Evolutionary conservation across 1,140 invertebrate genomes (phyloP).

Genomic region (Euwallacea fornicatus): DNA sequence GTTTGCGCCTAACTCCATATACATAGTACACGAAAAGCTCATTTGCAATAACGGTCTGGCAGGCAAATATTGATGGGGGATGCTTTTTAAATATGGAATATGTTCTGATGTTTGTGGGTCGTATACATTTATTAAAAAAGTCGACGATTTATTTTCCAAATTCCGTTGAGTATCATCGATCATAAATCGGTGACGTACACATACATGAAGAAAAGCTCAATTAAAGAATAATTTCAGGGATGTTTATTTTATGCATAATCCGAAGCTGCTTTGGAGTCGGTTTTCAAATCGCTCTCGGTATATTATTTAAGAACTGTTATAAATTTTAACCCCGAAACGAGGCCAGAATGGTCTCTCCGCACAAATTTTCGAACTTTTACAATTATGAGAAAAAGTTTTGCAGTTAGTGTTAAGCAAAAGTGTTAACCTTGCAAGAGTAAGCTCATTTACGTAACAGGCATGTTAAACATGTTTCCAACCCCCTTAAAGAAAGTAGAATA

Average conservation of each 20-base stretch:
- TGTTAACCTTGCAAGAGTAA: constrained; percentile 3
- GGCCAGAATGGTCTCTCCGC: too few species aligned
- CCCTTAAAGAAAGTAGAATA: too few species aligned
- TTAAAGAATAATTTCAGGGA: too few species aligned
- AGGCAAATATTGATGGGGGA: constrained; percentile 18
- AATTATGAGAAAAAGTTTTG: constrained; percentile 1
- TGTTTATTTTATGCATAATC: too few species aligned
- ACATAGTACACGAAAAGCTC: constrained; percentile 1
- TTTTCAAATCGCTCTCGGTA: too few species aligned
- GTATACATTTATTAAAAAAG: constrained; percentile 19
- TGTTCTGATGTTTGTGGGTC: constrained; percentile 20
- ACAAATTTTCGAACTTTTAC: not conserved
- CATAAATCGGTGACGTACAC: not conserved
- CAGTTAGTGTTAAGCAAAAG: constrained; percentile 5
- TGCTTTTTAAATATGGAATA: constrained; percentile 23
- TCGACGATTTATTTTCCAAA: constrained; percentile 11
- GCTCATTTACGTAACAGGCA: not conserved
- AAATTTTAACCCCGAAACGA: too few species aligned
- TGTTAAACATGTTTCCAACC: not conserved
- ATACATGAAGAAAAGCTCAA: too few species aligned
- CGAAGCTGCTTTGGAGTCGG: too few species aligned
- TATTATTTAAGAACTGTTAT: too few species aligned
- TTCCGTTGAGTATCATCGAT: not conserved
- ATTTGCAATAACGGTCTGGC: constrained; percentile 16
- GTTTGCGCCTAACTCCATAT: constrained; percentile 3